Evolutionary conservation across 2,888 invertebrate genomes (phyloP).

Genomic region (Mimas tiliae): DNA sequence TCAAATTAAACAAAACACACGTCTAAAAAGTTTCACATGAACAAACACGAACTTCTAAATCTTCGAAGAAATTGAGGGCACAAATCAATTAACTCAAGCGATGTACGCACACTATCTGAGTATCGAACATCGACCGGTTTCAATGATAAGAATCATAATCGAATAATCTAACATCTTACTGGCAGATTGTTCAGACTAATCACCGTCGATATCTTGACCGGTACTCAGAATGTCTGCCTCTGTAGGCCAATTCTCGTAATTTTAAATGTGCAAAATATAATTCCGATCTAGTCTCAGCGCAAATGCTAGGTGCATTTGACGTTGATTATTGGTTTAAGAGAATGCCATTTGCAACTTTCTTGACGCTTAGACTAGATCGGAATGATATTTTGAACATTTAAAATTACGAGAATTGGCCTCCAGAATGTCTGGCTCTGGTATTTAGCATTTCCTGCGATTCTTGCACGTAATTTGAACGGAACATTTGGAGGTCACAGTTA

Average conservation of each 20-base stretch:
- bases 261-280: too few relatives aligned
- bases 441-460: neutral
- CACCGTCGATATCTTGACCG: neutral
- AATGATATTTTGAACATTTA: too few relatives aligned
- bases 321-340: too few relatives aligned
- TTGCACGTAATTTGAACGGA: constrained; percentile 9
- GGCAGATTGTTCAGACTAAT: neutral
- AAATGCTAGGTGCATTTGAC: too few relatives aligned
- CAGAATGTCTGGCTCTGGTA: too few relatives aligned
- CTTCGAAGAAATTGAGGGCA: neutral
- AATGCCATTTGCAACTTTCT: too few relatives aligned
- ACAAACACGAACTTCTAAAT: constrained; percentile 5
- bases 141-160: neutral
- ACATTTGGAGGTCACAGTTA: constrained; percentile 12
- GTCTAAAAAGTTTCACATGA: neutral
- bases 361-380: too few relatives aligned
- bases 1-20: neutral
- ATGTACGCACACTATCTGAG: neutral
- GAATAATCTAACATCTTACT: neutral
- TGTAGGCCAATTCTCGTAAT: too few relatives aligned
- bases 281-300: too few relatives aligned
- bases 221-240: neutral
- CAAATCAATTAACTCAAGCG: neutral
- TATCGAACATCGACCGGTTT: neutral
- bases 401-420: too few relatives aligned